Conservation (phyloP, 2,888 invertebrate genomes). For the Scrobipalpa atriplicella region DNA sequence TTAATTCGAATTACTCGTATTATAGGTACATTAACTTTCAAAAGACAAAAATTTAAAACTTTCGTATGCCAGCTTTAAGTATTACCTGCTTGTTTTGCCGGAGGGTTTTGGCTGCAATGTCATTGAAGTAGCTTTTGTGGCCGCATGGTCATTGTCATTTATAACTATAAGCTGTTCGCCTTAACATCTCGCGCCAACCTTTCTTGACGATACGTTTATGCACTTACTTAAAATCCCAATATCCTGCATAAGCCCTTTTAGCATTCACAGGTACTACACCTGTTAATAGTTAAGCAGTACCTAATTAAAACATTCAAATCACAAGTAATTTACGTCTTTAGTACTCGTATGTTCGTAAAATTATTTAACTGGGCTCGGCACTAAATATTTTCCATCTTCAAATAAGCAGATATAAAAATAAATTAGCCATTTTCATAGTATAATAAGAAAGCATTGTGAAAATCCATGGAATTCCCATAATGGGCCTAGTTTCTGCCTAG, state of each 20-base stretch:
- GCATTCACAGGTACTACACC: too few species aligned
- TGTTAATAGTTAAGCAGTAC: too few species aligned
- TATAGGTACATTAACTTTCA: background rate
- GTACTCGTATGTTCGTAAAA: background rate
- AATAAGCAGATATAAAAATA: background rate
- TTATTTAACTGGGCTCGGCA: background rate
- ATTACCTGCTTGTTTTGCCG: slow-evolving; percentile 35
- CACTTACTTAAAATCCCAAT: too few species aligned
- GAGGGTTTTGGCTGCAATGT: slow-evolving; percentile 52
- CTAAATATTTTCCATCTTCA: too few species aligned
- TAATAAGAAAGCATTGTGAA: slow-evolving; percentile 16
- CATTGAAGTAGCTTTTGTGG: slow-evolving; percentile 41
- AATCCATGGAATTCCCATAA: slow-evolving; percentile 14
- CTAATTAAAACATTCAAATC: background rate
- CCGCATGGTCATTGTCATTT: slow-evolving; percentile 19
- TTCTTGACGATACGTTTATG: too few species aligned
- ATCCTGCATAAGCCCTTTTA: too few species aligned
- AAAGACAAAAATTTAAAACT: background rate
- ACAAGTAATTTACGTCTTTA: background rate
- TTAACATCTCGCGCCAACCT: background rate
- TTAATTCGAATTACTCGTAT: background rate
- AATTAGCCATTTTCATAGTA: background rate
- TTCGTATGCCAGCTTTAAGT: background rate
- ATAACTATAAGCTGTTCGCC: slow-evolving; percentile 5
- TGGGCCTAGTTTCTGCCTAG: slow-evolving; percentile 54